Evolutionary conservation across 2,113 vertebrate species (phyloP), one percentile per base, ranked within the genome.

Genomic region (Reinhardtius hippoglossoides): DNA sequence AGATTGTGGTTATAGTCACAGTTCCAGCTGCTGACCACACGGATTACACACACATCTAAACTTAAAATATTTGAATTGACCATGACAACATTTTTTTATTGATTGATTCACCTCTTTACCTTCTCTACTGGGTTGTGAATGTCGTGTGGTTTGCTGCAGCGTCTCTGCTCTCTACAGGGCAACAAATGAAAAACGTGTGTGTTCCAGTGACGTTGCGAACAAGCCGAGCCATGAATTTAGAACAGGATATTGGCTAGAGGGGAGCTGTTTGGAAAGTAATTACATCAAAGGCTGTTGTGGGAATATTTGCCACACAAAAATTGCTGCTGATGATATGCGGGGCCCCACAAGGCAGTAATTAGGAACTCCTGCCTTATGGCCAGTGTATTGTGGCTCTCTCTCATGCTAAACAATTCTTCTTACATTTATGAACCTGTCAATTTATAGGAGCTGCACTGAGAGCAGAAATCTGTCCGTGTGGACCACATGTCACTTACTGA

Each of bases 191-290:
- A 87, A 88, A 80, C 50, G 61, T 77, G 80, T 78, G 88, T 82
- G 84, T 91, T 89, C 84, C 81, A 90, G 75, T 83, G 83, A 89
- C 63, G 77, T 84, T 59, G 82, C 84, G 80, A 91, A 92, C 88
- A 89, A 87, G 88, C 86, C 73, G 56, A 64, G 84, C 80, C 82
- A 81, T 91, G 87, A 92, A 91, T 92, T 90, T 86, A 85, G 87
- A 93, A 74, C 86, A 78, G 89, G 76, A 92, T 89, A 89, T 87
- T 92, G 88, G 92, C 89, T 90, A 58, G 88, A 91, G 90, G 90
- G 87, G 80, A 88, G 88, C 87, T 79, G 83, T 91, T 93, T 91
- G 90, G 87, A 92, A 93, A 92, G 93, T 94, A 94, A 94, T 94
- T 94, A 93, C 92, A 92, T 90, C 86, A 91, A 92, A 92, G 92